Percentiles rank a stretch among this genome's conserved stretches.
Evolutionary conservation across 2,113 vertebrate genomes (phyloP).

Genomic region (Euleptes europaea): DNA sequence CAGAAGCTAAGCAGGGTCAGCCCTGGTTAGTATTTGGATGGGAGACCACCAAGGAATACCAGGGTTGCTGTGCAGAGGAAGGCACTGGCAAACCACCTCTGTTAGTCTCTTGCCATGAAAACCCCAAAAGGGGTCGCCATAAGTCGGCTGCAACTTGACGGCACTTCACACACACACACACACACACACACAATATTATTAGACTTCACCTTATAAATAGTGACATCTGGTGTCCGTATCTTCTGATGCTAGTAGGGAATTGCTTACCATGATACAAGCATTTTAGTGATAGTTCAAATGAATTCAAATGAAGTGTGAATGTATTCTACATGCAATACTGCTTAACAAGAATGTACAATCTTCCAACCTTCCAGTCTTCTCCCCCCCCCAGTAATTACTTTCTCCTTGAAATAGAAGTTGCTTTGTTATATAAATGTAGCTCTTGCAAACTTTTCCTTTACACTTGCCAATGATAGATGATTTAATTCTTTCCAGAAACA

Average conservation of each 20-base stretch:
- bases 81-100: no score
- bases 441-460: constrained; percentile 71
- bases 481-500: constrained; percentile 76
- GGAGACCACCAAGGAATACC: no score
- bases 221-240: no score
- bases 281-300: not conserved
- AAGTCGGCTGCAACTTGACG: no score
- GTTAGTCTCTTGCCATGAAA: no score
- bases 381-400: constrained; percentile 42
- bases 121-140: no score
- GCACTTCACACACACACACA: no score
- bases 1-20: no score
- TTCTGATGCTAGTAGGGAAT: not conserved
- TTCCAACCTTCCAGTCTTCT: constrained; percentile 40
- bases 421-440: constrained; percentile 67
- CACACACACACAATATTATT: no score
- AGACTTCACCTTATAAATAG: not conserved
- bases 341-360: constrained; percentile 39
- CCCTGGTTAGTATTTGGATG: no score
- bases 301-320: not conserved
- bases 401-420: constrained; percentile 62
- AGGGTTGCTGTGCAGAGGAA: no score
- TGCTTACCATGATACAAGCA: not conserved
- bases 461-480: constrained; percentile 66
- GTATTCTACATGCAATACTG: not conserved